phyloP scores from a whole-genome alignment of 2,113 vertebrate genomes.

The Nanger granti region DNA sequence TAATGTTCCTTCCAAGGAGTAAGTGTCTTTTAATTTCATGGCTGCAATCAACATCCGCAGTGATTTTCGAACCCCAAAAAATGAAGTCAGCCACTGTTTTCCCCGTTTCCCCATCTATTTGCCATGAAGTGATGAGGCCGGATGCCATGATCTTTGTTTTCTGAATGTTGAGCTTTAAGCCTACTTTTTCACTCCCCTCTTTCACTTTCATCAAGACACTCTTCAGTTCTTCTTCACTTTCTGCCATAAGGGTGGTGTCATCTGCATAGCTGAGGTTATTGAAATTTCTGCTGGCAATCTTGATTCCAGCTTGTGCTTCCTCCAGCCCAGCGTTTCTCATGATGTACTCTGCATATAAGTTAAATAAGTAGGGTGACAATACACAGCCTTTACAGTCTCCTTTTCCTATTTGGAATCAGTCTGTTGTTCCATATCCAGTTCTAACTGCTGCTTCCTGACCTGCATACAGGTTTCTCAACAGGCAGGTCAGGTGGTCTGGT shows the following conservation, averaged over 20 bases:
- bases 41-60: background rate
- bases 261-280: background rate
- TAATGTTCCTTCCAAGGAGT: background rate
- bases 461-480: background rate
- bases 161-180: background rate
- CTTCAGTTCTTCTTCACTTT: background rate
- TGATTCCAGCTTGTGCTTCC: background rate
- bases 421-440: background rate
- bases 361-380: background rate
- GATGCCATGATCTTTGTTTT: background rate
- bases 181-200: background rate
- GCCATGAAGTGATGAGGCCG: background rate
- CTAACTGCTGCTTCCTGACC: background rate
- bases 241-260: background rate
- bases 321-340: background rate
- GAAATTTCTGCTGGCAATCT: background rate
- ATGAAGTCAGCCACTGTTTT: background rate
- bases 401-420: background rate
- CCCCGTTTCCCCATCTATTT: background rate
- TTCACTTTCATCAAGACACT: background rate
- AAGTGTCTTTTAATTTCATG: background rate
- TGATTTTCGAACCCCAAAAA: background rate
- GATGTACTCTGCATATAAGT: background rate
- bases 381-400: background rate
- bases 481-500: background rate